A percentile compares a stretch with the other conserved stretches of the same genome.
Evolutionary conservation across 2,797 vertebrate genomes (phyloP).

Genomic region (Mastacembelus armatus): DNA sequence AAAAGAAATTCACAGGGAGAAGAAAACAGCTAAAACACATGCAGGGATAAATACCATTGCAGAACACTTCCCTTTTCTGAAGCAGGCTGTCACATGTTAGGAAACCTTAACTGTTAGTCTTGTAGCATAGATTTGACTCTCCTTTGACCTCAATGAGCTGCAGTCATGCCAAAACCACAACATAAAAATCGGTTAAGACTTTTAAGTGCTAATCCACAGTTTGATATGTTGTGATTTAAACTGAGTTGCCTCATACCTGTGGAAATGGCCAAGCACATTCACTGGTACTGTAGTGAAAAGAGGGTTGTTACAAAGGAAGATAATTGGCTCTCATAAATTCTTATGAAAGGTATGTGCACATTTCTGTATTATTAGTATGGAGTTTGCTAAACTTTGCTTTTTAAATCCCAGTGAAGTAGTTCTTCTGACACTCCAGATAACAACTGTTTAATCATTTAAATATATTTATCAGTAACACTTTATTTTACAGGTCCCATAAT

Average conservation of each 20-base stretch:
- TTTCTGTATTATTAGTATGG: not conserved
- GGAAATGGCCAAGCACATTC: slow-evolving; percentile 18
- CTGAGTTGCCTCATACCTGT: slow-evolving; percentile 27
- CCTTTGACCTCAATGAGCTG: slow-evolving; percentile 46
- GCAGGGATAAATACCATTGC: not conserved
- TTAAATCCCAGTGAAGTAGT: not conserved
- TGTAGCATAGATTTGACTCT: slow-evolving; percentile 36
- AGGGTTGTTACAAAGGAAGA: not conserved
- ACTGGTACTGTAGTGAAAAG: slow-evolving; percentile 2
- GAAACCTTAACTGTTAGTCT: slow-evolving; percentile 25
- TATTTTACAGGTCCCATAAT: no score
- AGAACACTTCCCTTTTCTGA: not conserved
- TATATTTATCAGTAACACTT: no score
- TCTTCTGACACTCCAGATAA: no score
- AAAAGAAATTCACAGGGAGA: not conserved
- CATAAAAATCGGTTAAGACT: slow-evolving; percentile 26
- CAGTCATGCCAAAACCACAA: slow-evolving; percentile 58
- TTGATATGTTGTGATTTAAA: slow-evolving; percentile 47
- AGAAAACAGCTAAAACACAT: not conserved
- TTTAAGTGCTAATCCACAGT: slow-evolving; percentile 39
- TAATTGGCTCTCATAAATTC: not conserved
- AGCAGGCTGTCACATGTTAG: slow-evolving; percentile 41
- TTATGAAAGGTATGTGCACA: not conserved
- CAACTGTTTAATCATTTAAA: not conserved
- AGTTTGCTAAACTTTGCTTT: not conserved